A percentile compares a stretch with the other conserved stretches of the same genome.
phyloP scores from a whole-genome alignment of 2,113 vertebrate genomes.

The Perca flavescens region DNA sequence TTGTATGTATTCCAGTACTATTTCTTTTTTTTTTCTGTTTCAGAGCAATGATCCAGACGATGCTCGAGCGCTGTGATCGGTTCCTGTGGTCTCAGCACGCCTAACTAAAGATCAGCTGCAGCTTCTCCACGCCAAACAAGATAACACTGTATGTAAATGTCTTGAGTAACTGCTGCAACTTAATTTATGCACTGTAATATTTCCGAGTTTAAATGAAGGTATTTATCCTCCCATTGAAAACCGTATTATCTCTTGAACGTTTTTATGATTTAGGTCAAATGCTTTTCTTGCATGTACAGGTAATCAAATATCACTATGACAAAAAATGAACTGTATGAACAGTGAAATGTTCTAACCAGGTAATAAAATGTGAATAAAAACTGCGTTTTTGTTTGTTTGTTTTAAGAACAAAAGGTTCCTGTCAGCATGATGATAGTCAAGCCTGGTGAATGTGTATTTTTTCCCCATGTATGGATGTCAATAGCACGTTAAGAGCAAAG shows the following conservation, averaged over 20 bases:
- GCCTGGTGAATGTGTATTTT: neutral
- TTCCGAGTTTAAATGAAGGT: neutral
- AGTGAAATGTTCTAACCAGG: constrained; percentile 36
- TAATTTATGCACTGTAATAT: constrained; percentile 52
- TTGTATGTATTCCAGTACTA: no score
- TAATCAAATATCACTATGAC: constrained; percentile 3
- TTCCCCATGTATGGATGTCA: neutral
- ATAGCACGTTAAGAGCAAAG: neutral
- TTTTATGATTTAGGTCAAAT: constrained; percentile 10
- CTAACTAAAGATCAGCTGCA: constrained; percentile 64
- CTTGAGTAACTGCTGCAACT: constrained; percentile 25
- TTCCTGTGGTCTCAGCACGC: constrained; percentile 98
- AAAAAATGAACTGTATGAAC: neutral
- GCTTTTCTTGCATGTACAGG: constrained; percentile 31
- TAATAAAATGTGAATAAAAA: constrained; percentile 67
- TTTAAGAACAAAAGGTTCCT: neutral
- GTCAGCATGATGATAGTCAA: neutral
- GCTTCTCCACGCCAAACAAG: constrained; percentile 1
- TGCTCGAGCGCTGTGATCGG: constrained; percentile 96
- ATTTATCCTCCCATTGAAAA: constrained; percentile 4
- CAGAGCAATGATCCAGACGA: constrained; percentile 95
- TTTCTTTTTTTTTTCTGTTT: constrained; percentile 22
- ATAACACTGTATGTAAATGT: constrained; percentile 26
- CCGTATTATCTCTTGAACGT: constrained; percentile 34
- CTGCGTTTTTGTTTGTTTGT: neutral